A percentile compares a stretch with the other conserved stretches of the same genome.
Conservation (phyloP, 2,888 invertebrate genomes). For the Clostera curtula region DNA sequence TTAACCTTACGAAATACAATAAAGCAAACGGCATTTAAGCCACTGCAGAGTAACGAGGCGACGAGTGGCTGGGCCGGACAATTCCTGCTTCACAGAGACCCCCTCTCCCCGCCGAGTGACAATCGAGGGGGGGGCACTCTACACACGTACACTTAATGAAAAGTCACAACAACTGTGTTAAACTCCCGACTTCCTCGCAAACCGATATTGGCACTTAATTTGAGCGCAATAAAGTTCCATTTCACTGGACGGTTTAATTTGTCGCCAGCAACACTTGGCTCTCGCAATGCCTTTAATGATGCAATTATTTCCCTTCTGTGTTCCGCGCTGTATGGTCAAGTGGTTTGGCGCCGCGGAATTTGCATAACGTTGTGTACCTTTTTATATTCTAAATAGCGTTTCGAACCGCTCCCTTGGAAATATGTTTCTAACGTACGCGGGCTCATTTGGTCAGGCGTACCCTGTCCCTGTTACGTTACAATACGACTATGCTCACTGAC, state of each 20-base stretch:
- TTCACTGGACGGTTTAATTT: constrained; percentile 14
- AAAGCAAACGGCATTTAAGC: too few relatives aligned
- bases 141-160: constrained; percentile 26
- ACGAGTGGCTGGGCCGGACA: background rate
- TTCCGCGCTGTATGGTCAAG: constrained; percentile 45
- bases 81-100: constrained; percentile 7
- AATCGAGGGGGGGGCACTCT: constrained; percentile 10
- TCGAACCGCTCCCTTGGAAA: too few relatives aligned
- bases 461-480: too few relatives aligned
- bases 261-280: constrained; percentile 25
- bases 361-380: constrained; percentile 36
- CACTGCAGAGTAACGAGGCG: constrained; percentile 4
- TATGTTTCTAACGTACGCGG: too few relatives aligned
- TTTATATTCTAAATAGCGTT: constrained; percentile 14
- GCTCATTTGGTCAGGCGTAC: too few relatives aligned
- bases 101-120: constrained; percentile 2
- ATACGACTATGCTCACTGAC: too few relatives aligned
- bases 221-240: constrained; percentile 16
- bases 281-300: constrained; percentile 51
- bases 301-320: constrained; percentile 50
- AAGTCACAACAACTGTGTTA: constrained; percentile 33
- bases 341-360: constrained; percentile 33
- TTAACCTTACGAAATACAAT: too few relatives aligned
- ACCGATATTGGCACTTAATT: constrained; percentile 24
- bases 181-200: constrained; percentile 27